Conservation (phyloP, 2,888 invertebrate species). For the Cephus spinipes region DNA sequence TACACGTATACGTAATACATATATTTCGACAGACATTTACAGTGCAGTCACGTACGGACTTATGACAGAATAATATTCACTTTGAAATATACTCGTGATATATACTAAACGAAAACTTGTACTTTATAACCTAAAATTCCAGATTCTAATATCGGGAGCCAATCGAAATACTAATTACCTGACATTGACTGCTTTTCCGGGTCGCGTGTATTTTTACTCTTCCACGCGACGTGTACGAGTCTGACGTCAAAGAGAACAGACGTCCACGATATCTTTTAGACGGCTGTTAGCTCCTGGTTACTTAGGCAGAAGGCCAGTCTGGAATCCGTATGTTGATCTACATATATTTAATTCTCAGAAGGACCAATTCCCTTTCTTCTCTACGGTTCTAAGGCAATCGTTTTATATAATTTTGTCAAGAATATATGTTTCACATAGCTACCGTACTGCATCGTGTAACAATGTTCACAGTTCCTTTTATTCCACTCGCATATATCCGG, state of each 20-base stretch:
- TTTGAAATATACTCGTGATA: neutral
- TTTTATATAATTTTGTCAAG: neutral
- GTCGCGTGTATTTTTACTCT: conserved; percentile 20
- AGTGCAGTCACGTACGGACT: neutral
- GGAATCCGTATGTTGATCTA: neutral
- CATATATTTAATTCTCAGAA: neutral
- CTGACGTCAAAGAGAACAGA: conserved; percentile 19
- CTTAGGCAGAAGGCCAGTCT: conserved; percentile 4
- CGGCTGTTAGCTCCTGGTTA: conserved; percentile 1
- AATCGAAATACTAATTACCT: conserved; percentile 10
- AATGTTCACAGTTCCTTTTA: neutral
- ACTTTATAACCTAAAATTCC: neutral
- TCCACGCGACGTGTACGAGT: conserved; percentile 6
- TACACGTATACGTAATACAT: neutral
- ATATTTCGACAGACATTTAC: neutral
- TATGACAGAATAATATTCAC: neutral
- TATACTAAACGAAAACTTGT: neutral
- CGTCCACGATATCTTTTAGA: conserved; percentile 8
- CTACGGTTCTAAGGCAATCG: neutral
- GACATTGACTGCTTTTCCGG: conserved; percentile 25
- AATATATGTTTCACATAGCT: neutral
- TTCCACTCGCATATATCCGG: neutral
- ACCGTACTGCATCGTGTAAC: neutral
- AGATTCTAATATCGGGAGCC: neutral
- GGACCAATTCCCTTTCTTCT: neutral